Evolutionary conservation across 2,113 vertebrate species (phyloP).

Genomic region (Ammodytes dubius): DNA sequence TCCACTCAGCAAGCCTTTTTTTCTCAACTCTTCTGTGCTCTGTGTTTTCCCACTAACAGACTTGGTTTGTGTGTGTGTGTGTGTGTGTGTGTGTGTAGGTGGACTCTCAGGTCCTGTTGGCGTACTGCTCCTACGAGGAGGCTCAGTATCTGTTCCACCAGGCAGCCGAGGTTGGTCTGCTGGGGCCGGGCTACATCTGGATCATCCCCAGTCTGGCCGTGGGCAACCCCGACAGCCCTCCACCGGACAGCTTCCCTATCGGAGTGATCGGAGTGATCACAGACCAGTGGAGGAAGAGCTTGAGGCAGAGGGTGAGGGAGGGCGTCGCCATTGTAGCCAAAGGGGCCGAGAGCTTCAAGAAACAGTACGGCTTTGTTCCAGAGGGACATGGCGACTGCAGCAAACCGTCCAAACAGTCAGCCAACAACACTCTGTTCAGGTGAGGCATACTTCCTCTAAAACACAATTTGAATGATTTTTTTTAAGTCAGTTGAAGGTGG

Average conservation of each 20-base stretch:
- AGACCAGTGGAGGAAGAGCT: constrained; percentile 94
- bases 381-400: constrained; percentile 89
- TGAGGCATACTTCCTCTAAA: constrained; percentile 68
- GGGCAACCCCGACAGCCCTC: constrained; percentile 91
- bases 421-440: constrained; percentile 92
- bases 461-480: neutral
- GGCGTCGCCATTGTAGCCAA: constrained; percentile 95
- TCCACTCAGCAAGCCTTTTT: neutral
- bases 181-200: constrained; percentile 96
- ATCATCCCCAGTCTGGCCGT: constrained; percentile 92
- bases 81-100: constrained; percentile 68
- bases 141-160: constrained; percentile 92
- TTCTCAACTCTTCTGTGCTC: too few relatives aligned
- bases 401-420: constrained; percentile 69
- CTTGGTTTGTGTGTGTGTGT: constrained; percentile 68
- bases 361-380: constrained; percentile 87
- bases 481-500: too few relatives aligned
- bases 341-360: constrained; percentile 91
- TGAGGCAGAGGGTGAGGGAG: constrained; percentile 94
- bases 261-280: constrained; percentile 96
- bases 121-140: constrained; percentile 95
- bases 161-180: constrained; percentile 90
- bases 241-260: constrained; percentile 89
- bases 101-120: constrained; percentile 93
- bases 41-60: constrained; percentile 1